These are phyloP conservation scores for Varanus komodoensis DNA, from an alignment of 2,113 vertebrate species.

Conservation along the genomic window DNA sequence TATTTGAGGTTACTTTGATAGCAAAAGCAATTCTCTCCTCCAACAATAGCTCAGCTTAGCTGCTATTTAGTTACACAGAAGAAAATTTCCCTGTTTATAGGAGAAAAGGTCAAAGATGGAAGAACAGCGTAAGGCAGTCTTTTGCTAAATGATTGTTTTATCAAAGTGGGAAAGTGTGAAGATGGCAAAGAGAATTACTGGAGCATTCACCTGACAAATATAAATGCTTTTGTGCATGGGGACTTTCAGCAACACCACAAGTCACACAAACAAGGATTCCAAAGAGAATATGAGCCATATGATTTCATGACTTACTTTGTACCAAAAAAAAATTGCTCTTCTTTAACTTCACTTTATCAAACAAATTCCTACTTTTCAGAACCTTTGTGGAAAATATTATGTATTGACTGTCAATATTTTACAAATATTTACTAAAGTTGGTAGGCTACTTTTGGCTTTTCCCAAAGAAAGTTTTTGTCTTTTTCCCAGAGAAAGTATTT, in stretches of 20 bases:
- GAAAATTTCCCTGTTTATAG: constrained; percentile 72
- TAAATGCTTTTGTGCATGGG: constrained; percentile 60
- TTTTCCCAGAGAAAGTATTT: constrained; percentile 43
- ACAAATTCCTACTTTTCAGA: constrained; percentile 37
- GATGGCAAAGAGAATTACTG: constrained; percentile 75
- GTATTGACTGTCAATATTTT: constrained; percentile 46
- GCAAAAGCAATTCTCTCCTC: constrained; percentile 76
- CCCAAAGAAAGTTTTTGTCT: constrained; percentile 40
- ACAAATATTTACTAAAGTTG: constrained; percentile 41
- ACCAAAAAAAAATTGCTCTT: constrained; percentile 39
- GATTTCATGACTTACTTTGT: constrained; percentile 46
- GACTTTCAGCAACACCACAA: constrained; percentile 73
- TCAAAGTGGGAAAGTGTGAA: constrained; percentile 71
- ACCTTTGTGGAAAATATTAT: constrained; percentile 49
- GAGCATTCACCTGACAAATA: constrained; percentile 70
- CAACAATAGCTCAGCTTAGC: constrained; percentile 73
- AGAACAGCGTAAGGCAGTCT: constrained; percentile 69
- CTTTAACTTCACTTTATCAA: constrained; percentile 34
- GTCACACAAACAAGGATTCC: constrained; percentile 47
- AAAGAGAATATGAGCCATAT: constrained; percentile 47
- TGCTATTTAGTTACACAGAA: constrained; percentile 77
- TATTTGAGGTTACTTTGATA: constrained; percentile 77
- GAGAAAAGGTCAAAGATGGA: constrained; percentile 68
- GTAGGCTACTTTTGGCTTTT: constrained; percentile 49
- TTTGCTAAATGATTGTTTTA: constrained; percentile 75